Evolutionary conservation across 1,140 invertebrate genomes (phyloP).

Genomic region (Platyura marginata): DNA sequence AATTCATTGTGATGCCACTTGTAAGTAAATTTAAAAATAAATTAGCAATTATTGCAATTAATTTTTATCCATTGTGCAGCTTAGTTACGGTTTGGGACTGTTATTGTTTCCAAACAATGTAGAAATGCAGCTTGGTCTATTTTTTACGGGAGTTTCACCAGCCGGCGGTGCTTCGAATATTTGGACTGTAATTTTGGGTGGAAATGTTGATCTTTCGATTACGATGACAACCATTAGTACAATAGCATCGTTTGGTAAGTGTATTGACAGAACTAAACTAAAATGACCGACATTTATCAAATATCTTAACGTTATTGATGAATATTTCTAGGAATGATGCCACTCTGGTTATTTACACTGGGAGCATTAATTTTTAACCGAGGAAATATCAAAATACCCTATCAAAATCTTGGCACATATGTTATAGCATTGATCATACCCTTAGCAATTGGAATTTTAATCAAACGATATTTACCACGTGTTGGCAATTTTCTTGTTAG

Average conservation of each 20-base stretch:
- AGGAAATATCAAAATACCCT: constrained; percentile 58
- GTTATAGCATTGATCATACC: constrained; percentile 69
- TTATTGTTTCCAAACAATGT: constrained; percentile 49
- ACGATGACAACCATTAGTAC: constrained; percentile 87
- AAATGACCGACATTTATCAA: no score
- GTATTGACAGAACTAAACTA: no score
- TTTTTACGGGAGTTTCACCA: constrained; percentile 79
- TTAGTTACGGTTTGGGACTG: constrained; percentile 55
- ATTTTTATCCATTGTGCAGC: constrained; percentile 28
- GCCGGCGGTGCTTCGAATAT: constrained; percentile 89
- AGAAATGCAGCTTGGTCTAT: constrained; percentile 67
- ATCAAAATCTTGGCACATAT: constrained; percentile 53
- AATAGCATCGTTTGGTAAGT: constrained; percentile 58
- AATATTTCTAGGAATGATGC: constrained; percentile 66
- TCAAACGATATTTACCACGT: constrained; percentile 47
- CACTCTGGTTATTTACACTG: constrained; percentile 87
- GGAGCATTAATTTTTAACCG: constrained; percentile 59
- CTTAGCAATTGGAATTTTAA: constrained; percentile 55
- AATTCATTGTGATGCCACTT: constrained; percentile 80
- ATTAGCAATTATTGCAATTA: neutral
- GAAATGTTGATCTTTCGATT: constrained; percentile 76
- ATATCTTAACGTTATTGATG: neutral
- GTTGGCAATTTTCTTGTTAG: constrained; percentile 49
- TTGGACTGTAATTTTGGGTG: constrained; percentile 75
- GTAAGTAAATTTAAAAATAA: constrained; percentile 30